Percentiles rank a stretch among this genome's conserved stretches.
These are phyloP conservation scores for Julus scanicus DNA, from an alignment of 2,888 invertebrate genomes.

Conservation along the genomic window DNA sequence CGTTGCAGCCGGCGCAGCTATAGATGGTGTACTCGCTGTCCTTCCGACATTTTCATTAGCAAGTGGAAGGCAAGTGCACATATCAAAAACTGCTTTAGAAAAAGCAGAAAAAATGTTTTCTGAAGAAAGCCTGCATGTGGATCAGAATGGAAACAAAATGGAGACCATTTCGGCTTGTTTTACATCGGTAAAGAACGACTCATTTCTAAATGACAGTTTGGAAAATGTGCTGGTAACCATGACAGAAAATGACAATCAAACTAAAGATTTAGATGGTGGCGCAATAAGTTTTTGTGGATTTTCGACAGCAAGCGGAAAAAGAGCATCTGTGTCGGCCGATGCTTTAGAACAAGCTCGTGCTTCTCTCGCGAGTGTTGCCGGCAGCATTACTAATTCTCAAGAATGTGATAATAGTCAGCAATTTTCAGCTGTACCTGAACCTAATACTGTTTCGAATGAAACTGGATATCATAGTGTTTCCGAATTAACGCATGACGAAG, in stretches of 20 bases:
- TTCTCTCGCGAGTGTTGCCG: constrained; percentile 63
- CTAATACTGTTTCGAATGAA: not conserved
- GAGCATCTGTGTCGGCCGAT: constrained; percentile 61
- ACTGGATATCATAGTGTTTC: not conserved
- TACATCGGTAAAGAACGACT: not conserved
- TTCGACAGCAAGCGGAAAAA: constrained; percentile 56
- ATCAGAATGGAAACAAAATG: not conserved
- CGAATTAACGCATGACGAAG: not conserved
- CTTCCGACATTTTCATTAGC: constrained; percentile 64
- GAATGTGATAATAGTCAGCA: not conserved
- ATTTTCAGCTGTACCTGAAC: not conserved
- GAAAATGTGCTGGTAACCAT: not conserved
- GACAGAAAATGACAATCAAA: not conserved
- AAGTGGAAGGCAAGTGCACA: constrained; percentile 65
- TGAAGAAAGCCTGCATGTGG: not conserved
- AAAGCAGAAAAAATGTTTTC: constrained; percentile 49
- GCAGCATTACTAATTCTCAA: constrained; percentile 23
- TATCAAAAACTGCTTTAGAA: constrained; percentile 62
- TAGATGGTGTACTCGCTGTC: not conserved
- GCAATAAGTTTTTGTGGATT: constrained; percentile 51
- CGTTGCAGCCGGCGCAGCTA: not conserved
- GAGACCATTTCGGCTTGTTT: not conserved
- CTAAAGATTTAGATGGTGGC: not conserved
- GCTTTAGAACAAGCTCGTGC: constrained; percentile 66
- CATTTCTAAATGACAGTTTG: not conserved